Base-by-base conservation (phyloP, 1,140 invertebrate genomes). In the Pteromalus puparum region DNA sequence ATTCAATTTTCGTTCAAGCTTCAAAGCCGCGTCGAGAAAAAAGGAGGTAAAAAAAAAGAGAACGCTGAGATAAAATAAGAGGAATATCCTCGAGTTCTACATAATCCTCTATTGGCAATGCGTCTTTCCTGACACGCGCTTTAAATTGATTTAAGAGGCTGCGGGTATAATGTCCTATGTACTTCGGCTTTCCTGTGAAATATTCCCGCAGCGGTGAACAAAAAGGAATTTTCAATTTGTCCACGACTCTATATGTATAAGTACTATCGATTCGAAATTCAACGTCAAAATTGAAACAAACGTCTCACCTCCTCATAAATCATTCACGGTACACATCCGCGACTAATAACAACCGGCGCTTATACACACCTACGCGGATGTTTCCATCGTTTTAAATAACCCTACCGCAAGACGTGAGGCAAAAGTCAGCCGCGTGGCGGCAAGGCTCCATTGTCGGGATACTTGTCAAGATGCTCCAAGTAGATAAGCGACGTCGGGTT, bases 131-230 rank as follows among this genome's bases (percentile, higher is more conserved):
- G 12, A 77, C 48, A 28, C 46, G 1, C 28, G 13, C 12, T 61
- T 77, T 77, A 77, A 77, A 77, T 77, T 28, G 75, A 28, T 77
- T 77, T 61, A 77, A 77, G 53, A 77, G 75, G 48, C 46, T 26
- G 21, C 21, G 26, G 18, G 38, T 26, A 48, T 75, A 26, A 76
- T 48, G 53, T 76, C 42, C 34, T 42, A n/a, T n/a, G 21, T 24
- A 46, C n/a, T 26, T 24, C 21, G 53, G 53, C n/a, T 61, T 61
- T 61, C 53, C 53, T 21, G 53, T 61, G 21, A 61, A 61, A 61
- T 61, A 61, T n/a, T 6, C 21, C 18, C 21, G 5, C 53, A 15
- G 4, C 48, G 18, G 13, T 7, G 21, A n/a, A n/a, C 38, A 18
- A 46, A n/a, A 75, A 46, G 9, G 42, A 7, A 6, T 75, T 10